phyloP scores from a whole-genome alignment of 2,888 invertebrate species.

The Lottia gigantea region DNA sequence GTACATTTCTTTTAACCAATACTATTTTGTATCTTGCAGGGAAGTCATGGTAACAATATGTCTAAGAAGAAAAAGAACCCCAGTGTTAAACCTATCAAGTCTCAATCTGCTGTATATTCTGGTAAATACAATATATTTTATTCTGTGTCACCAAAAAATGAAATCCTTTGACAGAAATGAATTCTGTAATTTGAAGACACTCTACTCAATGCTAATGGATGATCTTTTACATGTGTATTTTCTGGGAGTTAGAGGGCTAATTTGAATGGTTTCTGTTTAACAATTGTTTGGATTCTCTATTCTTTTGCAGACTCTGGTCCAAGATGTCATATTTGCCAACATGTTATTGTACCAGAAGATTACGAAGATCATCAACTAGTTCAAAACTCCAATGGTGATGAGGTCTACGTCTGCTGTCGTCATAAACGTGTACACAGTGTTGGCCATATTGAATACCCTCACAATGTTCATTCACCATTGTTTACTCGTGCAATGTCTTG shows the following conservation, averaged over 20 bases:
- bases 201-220: too few species aligned
- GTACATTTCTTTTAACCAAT: too few species aligned
- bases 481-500: slow-evolving; percentile 46
- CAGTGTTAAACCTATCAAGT: slow-evolving; percentile 34
- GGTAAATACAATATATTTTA: slow-evolving; percentile 26
- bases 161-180: too few species aligned
- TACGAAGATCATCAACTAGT: slow-evolving; percentile 19
- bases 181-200: too few species aligned
- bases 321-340: slow-evolving; percentile 22
- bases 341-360: slow-evolving; percentile 19
- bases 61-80: slow-evolving; percentile 28
- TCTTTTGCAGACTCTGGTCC: slow-evolving; percentile 19
- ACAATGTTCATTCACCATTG: slow-evolving; percentile 42
- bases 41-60: slow-evolving; percentile 18
- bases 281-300: too few species aligned
- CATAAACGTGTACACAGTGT: slow-evolving; percentile 61
- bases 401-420: slow-evolving; percentile 42
- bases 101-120: slow-evolving; percentile 39
- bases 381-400: slow-evolving; percentile 20
- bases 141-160: too few species aligned
- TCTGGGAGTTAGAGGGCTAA: too few species aligned
- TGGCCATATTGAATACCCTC: slow-evolving; percentile 50
- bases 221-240: too few species aligned
- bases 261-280: too few species aligned
- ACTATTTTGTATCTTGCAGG: too few species aligned